Evolutionary conservation across 2,113 vertebrate species (phyloP).

Genomic region (Rana temporaria): DNA sequence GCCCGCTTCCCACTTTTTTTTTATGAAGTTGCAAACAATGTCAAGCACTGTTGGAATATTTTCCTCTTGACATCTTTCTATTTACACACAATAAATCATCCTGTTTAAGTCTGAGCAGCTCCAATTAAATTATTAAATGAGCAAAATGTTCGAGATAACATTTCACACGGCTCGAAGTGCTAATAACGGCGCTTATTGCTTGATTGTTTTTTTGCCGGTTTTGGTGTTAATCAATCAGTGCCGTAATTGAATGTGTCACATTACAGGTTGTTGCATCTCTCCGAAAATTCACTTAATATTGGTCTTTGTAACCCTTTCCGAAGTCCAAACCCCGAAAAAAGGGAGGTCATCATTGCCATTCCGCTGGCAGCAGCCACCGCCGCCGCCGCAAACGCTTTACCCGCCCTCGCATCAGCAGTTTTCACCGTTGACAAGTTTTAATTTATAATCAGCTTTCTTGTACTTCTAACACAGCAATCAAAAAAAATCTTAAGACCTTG

Average conservation of each 20-base stretch:
- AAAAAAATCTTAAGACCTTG: slow-evolving; percentile 74
- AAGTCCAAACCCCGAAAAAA: slow-evolving; percentile 5
- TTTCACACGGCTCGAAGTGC: slow-evolving; percentile 21
- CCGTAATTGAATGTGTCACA: slow-evolving; percentile 51
- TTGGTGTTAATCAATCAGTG: slow-evolving; percentile 49
- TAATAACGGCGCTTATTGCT: slow-evolving; percentile 38
- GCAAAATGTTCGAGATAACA: slow-evolving; percentile 20
- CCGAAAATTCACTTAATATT: slow-evolving; percentile 29
- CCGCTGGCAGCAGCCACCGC: neutral
- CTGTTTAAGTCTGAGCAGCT: slow-evolving; percentile 26
- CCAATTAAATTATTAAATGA: slow-evolving; percentile 53
- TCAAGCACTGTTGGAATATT: slow-evolving; percentile 7
- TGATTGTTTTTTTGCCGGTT: slow-evolving; percentile 20
- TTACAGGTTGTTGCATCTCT: slow-evolving; percentile 30
- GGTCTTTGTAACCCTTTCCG: slow-evolving; percentile 16
- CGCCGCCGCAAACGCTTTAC: slow-evolving; percentile 56
- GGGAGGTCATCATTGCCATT: slow-evolving; percentile 54
- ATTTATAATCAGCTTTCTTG: slow-evolving; percentile 70
- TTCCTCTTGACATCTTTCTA: neutral
- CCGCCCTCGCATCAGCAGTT: slow-evolving; percentile 63
- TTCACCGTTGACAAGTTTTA: slow-evolving; percentile 65
- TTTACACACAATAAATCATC: slow-evolving; percentile 33
- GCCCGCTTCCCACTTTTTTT: too few relatives aligned
- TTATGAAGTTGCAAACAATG: too few relatives aligned
- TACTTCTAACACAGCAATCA: slow-evolving; percentile 71